phyloP scores from a whole-genome alignment of 2,888 invertebrate genomes.

The Spilarctia lutea region DNA sequence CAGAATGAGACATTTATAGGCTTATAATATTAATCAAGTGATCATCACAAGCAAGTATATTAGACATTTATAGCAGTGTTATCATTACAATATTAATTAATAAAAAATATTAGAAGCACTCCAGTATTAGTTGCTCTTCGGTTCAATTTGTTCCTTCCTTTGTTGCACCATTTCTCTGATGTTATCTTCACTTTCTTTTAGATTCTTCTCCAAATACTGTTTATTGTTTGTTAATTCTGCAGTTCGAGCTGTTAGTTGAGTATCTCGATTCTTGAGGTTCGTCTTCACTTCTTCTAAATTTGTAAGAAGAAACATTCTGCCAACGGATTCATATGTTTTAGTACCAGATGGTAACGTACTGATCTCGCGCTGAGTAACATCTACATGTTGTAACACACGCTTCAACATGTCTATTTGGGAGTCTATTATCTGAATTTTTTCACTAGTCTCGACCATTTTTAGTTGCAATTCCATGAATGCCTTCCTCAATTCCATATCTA shows the following conservation, averaged over 20 bases:
- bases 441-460: slow-evolving; percentile 93
- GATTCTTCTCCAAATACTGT: slow-evolving; percentile 91
- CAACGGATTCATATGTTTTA: slow-evolving; percentile 93
- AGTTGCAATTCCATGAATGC: slow-evolving; percentile 93
- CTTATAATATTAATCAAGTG: slow-evolving; percentile 12
- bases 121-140: slow-evolving; percentile 55
- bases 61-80: slow-evolving; percentile 1
- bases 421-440: slow-evolving; percentile 93
- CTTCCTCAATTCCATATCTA: slow-evolving; percentile 88
- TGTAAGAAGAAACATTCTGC: slow-evolving; percentile 93
- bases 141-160: slow-evolving; percentile 82
- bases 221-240: slow-evolving; percentile 91
- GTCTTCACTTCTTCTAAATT: slow-evolving; percentile 88
- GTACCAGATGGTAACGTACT: slow-evolving; percentile 87
- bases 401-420: slow-evolving; percentile 91
- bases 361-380: slow-evolving; percentile 90
- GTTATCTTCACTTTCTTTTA: slow-evolving; percentile 95
- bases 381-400: slow-evolving; percentile 89
- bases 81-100: slow-evolving; percentile 5
- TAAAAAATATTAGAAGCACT: slow-evolving; percentile 3
- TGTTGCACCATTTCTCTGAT: slow-evolving; percentile 93
- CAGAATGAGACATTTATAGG: slow-evolving; percentile 25
- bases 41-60: slow-evolving; percentile 15
- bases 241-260: slow-evolving; percentile 88
- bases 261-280: slow-evolving; percentile 87